A percentile compares a stretch with the other conserved stretches of the same genome.
These are phyloP conservation scores for Psilopogon haemacephalus DNA, from an alignment of 2,113 vertebrate genomes.

Conservation along the genomic window DNA sequence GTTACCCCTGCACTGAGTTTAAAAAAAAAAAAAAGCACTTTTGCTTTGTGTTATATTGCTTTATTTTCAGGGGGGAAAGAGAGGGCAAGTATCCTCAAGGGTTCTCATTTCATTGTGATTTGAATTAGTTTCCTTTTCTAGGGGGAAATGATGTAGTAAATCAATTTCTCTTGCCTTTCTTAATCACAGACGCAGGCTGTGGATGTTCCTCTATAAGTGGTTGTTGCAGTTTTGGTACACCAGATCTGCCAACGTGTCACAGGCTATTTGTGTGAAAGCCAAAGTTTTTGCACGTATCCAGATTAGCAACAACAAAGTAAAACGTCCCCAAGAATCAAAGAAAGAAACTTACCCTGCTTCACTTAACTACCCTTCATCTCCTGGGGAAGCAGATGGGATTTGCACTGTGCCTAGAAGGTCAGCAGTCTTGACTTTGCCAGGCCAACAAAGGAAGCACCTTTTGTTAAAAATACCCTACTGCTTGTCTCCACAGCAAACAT, in stretches of 20 bases:
- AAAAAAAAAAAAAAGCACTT: neutral
- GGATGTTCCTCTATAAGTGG: neutral
- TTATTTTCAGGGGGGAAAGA: neutral
- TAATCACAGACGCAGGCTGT: neutral
- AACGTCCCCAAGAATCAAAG: neutral
- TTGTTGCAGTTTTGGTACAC: neutral
- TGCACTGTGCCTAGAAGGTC: slow-evolving; percentile 48
- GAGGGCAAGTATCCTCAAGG: neutral
- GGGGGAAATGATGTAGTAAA: neutral
- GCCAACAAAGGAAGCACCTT: slow-evolving; percentile 9
- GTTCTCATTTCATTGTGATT: neutral
- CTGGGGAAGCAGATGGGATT: slow-evolving; percentile 52
- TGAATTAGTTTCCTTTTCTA: neutral
- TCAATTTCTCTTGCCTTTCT: neutral
- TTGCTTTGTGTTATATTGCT: neutral
- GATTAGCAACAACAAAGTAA: slow-evolving; percentile 10
- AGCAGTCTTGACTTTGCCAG: neutral
- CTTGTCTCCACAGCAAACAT: neutral
- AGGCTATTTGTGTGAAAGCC: neutral
- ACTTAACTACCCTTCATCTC: neutral
- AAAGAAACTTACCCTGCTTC: neutral
- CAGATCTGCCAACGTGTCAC: neutral
- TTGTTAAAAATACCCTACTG: slow-evolving; percentile 44
- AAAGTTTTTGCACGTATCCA: neutral
- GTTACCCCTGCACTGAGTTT: neutral